These are phyloP conservation scores for Eulemur albifrons DNA, from an alignment of 2,797 vertebrate genomes.

Conservation along the genomic window DNA sequence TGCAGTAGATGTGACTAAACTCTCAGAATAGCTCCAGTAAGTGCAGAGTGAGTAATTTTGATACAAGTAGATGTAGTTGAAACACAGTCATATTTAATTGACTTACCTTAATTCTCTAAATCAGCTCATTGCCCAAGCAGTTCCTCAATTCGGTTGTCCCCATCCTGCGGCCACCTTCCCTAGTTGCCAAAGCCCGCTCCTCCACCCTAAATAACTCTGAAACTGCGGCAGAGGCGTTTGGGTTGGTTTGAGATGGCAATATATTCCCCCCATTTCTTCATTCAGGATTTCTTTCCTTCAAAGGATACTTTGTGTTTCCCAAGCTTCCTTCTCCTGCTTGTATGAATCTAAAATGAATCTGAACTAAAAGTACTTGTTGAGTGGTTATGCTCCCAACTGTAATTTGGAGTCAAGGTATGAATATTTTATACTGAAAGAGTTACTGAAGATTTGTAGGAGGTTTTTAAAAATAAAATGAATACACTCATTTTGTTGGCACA, in stretches of 20 bases:
- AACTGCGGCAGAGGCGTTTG: neutral
- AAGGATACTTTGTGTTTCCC: constrained; percentile 69
- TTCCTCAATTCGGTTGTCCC: neutral
- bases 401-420: constrained; percentile 77
- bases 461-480: constrained; percentile 78
- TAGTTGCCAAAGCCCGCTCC: constrained; percentile 28
- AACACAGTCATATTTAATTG: neutral
- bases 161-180: neutral
- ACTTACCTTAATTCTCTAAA: constrained; percentile 37
- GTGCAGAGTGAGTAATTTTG: neutral
- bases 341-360: constrained; percentile 75
- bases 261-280: constrained; percentile 63
- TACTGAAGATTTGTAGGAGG: constrained; percentile 74
- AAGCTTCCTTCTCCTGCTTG: constrained; percentile 33
- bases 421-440: constrained; percentile 77
- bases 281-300: constrained; percentile 76
- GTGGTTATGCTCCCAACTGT: constrained; percentile 74
- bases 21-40: neutral
- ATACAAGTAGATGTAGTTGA: neutral
- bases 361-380: constrained; percentile 75
- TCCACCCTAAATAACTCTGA: constrained; percentile 49
- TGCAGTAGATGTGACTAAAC: neutral
- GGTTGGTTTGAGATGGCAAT: constrained; percentile 41
- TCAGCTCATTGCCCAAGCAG: neutral
- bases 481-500: constrained; percentile 76